Conservation (phyloP, 2,888 invertebrate species). For the Tachystola acroxantha region DNA sequence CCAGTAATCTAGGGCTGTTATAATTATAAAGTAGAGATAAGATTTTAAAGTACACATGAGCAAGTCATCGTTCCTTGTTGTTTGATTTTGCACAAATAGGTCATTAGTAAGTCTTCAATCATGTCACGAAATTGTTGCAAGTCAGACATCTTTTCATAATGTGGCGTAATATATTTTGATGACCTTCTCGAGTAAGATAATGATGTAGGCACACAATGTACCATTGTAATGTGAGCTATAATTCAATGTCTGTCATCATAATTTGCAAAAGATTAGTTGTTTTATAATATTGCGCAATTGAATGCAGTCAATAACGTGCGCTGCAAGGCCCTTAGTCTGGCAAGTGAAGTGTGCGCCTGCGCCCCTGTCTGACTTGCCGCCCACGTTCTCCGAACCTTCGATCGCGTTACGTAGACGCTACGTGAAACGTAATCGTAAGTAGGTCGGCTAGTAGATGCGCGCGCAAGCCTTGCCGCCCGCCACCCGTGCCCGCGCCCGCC, state of each 20-base stretch:
- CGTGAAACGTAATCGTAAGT: constrained; percentile 73
- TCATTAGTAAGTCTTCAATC: background rate
- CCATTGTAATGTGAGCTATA: background rate
- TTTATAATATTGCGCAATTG: constrained; percentile 8
- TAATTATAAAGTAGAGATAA: background rate
- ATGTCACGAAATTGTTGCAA: background rate
- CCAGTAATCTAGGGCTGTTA: no score
- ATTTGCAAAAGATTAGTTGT: background rate
- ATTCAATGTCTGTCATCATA: constrained; percentile 2
- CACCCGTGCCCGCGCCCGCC: constrained; percentile 18
- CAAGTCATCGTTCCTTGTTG: no score
- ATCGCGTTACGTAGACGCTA: constrained; percentile 69
- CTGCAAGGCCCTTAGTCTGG: constrained; percentile 28
- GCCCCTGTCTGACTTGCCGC: constrained; percentile 27
- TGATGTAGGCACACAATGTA: background rate
- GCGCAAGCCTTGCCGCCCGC: constrained; percentile 40
- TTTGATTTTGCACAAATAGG: background rate
- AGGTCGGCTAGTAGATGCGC: constrained; percentile 61
- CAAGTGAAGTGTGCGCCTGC: constrained; percentile 30
- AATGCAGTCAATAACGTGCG: constrained; percentile 20
- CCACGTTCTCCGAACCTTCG: constrained; percentile 43
- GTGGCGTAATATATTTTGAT: constrained; percentile 1
- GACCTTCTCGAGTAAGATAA: background rate
- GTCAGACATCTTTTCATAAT: background rate
- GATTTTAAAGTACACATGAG: background rate